These are phyloP conservation scores for Montipora foliosa DNA, from an alignment of 64 coral and sea anemone genomes.

Conservation along the genomic window DNA sequence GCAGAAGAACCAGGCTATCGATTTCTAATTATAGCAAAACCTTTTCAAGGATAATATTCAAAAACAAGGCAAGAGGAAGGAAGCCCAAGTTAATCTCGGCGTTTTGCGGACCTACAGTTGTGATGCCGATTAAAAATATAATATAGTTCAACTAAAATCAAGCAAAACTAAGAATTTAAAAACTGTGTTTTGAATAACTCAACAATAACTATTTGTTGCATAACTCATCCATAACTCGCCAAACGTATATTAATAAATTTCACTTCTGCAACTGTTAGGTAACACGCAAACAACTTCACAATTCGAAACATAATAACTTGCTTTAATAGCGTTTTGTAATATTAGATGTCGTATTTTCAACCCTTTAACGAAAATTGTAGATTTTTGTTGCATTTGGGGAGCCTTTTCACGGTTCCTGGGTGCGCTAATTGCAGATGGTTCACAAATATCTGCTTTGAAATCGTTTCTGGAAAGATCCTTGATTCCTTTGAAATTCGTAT, in stretches of 20 bases:
- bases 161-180: neutral
- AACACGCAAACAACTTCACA: neutral
- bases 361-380: too few relatives aligned
- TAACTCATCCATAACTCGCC: neutral
- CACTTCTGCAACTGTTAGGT: too few relatives aligned
- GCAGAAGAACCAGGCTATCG: neutral
- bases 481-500: neutral
- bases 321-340: neutral
- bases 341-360: too few relatives aligned
- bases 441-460: neutral
- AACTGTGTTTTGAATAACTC: too few relatives aligned
- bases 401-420: neutral
- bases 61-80: neutral
- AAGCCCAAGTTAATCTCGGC: neutral
- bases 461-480: too few relatives aligned
- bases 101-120: neutral
- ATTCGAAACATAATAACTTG: neutral
- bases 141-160: neutral
- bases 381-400: too few relatives aligned
- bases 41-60: neutral
- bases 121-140: neutral
- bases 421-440: neutral
- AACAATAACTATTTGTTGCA: too few relatives aligned
- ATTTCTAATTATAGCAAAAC: neutral
- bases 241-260: slow-evolving; percentile 3